Base-by-base conservation (phyloP, 2,888 invertebrate genomes). In the Pristionchus exspectatus region DNA sequence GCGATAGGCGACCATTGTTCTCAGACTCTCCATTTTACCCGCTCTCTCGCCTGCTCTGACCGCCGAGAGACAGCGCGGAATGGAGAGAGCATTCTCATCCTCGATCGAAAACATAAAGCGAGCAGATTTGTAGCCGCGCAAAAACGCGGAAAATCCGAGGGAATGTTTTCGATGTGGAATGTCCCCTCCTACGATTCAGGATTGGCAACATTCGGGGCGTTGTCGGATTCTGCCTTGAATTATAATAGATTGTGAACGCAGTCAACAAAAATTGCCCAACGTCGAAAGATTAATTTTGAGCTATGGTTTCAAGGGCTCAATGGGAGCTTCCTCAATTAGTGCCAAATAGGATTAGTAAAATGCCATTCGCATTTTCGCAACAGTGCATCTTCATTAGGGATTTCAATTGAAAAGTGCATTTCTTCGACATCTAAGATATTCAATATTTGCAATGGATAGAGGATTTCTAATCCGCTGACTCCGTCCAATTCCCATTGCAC, bases 1-100 rank as follows among this genome's bases (percentile, higher is more conserved):
- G 66, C 66, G 27, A 27, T 66, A 66, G 66, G 27, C 27, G 72
- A 33, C 72, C 72, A 72, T 72, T 72, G 72, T 72, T 33, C 72
- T 30, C 72, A 14, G 16, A 3, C 30, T 72, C 27, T 16, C 33
- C 16, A 33, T 72, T 27, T n/a, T 9, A 2, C 27, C 3, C 5
- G 59, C 59, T 59, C 16, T 24, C 59, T 59, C 24, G 59, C 59
- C 10, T 18, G 21, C 59, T 59, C 59, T 59, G 59, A 59, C 59
- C 2, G 18, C 12, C 59, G 18, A 59, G 59, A 59, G 24, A 59
- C 21, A 18, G 5, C 0, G 18, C 5, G 18, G 18, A 24, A 59
- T 59, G 16, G 18, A 59, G 21, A 59, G 59, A 59, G 59, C 2
- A 10, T 18, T 16, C 59, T 59, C 18, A 59, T 59, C 59, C 59